These are phyloP conservation scores for Sebastes elongatus DNA, from an alignment of 2,797 vertebrate species.

Conservation along the genomic window DNA sequence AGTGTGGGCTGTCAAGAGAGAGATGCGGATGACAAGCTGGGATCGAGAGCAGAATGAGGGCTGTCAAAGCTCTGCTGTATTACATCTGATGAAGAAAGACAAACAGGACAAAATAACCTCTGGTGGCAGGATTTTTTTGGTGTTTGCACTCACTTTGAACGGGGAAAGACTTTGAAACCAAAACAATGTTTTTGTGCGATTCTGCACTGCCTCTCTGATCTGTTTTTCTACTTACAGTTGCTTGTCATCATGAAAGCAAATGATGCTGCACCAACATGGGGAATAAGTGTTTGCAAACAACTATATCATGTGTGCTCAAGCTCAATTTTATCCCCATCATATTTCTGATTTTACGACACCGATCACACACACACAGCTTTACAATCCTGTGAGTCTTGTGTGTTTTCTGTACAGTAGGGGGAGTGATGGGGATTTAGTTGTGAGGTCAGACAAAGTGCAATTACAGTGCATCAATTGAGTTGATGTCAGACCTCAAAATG, in stretches of 20 bases:
- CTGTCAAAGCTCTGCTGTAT: constrained; percentile 70
- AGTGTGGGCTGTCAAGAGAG: constrained; percentile 66
- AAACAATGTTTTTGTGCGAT: constrained; percentile 47
- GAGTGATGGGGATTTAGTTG: constrained; percentile 53
- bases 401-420: constrained; percentile 58
- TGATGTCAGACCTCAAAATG: constrained; percentile 33
- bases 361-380: constrained; percentile 18
- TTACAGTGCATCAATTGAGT: constrained; percentile 34
- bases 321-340: not conserved
- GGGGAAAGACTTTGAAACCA: constrained; percentile 51
- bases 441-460: constrained; percentile 47
- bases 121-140: constrained; percentile 46
- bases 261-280: not conserved
- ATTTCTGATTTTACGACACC: not conserved
- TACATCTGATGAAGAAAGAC: constrained; percentile 54
- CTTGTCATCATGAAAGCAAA: constrained; percentile 34
- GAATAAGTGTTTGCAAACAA: constrained; percentile 17
- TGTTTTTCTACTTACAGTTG: constrained; percentile 46
- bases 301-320: not conserved
- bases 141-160: constrained; percentile 53
- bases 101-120: constrained; percentile 51
- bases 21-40: constrained; percentile 60
- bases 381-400: constrained; percentile 30
- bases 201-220: constrained; percentile 27
- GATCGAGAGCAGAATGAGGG: constrained; percentile 71